Percentiles rank a stretch among this genome's conserved stretches.
Conservation (phyloP, 2,888 invertebrate species). For the Alcis repandata region DNA sequence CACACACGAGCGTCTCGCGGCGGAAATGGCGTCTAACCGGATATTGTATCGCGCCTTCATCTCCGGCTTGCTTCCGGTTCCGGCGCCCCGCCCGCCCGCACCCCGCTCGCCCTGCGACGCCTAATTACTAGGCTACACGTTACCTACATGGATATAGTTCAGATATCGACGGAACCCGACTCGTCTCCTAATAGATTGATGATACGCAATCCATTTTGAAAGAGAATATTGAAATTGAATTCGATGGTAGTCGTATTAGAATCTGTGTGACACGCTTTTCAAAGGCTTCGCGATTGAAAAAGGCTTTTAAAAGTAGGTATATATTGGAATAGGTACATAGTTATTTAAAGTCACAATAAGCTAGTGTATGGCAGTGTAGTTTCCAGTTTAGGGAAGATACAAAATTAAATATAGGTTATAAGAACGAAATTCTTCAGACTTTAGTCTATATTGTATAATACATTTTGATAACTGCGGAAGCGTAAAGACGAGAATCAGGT, state of each 20-base stretch:
- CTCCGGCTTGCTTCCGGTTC: conserved; percentile 85
- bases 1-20: conserved; percentile 80
- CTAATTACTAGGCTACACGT: conserved; percentile 73
- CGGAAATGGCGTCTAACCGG: conserved; percentile 86
- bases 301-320: no score
- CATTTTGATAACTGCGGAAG: no score
- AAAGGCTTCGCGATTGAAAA: no score
- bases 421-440: no score
- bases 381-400: no score
- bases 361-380: no score
- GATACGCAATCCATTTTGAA: conserved; percentile 27
- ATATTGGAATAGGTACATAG: no score
- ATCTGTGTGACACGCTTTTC: no score
- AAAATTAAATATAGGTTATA: no score
- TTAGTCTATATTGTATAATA: no score
- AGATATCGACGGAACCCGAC: conserved; percentile 29
- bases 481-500: no score
- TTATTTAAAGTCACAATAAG: no score
- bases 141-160: conserved; percentile 44
- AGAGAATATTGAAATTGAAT: conserved; percentile 17
- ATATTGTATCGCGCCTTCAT: conserved; percentile 87
- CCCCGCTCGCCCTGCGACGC: conserved; percentile 63
- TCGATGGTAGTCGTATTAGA: not conserved
- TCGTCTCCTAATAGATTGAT: conserved; percentile 26
- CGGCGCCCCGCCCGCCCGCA: conserved; percentile 61